Conservation (phyloP, 2,888 invertebrate genomes). For the Stenolophus ochropezus region DNA sequence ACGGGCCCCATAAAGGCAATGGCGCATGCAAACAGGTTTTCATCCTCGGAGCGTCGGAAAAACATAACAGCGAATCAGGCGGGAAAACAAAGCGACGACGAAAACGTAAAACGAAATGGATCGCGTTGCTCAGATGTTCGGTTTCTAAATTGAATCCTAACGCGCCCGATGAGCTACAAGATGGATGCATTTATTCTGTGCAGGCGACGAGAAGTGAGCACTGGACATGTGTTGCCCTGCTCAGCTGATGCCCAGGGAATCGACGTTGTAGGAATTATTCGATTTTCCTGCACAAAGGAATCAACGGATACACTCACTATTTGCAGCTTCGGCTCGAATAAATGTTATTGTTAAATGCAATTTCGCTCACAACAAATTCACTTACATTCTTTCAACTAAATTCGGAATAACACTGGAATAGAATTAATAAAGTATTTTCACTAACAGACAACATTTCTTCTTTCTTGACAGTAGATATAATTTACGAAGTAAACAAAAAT, state of each 20-base stretch:
- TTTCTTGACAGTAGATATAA: no score
- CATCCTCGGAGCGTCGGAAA: conserved; percentile 39
- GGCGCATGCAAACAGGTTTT: conserved; percentile 56
- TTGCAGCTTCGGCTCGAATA: background rate
- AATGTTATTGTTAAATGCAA: background rate
- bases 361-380: background rate
- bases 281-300: conserved; percentile 39
- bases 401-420: background rate
- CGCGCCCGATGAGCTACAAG: conserved; percentile 54
- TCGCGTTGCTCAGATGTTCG: conserved; percentile 40
- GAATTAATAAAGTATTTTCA: background rate
- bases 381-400: no score
- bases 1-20: conserved; percentile 52
- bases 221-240: conserved; percentile 46
- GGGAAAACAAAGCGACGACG: conserved; percentile 48
- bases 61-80: conserved; percentile 46
- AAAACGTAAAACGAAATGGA: conserved; percentile 43
- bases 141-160: conserved; percentile 56
- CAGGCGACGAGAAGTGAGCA: background rate
- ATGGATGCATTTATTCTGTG: conserved; percentile 54
- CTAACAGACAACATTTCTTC: no score
- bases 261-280: conserved; percentile 27
- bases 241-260: background rate
- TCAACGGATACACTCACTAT: conserved; percentile 1
- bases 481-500: no score